A percentile compares a stretch with the other conserved stretches of the same genome.
Evolutionary conservation across 2,888 invertebrate genomes (phyloP).

Genomic region (Idaea dimidiata): DNA sequence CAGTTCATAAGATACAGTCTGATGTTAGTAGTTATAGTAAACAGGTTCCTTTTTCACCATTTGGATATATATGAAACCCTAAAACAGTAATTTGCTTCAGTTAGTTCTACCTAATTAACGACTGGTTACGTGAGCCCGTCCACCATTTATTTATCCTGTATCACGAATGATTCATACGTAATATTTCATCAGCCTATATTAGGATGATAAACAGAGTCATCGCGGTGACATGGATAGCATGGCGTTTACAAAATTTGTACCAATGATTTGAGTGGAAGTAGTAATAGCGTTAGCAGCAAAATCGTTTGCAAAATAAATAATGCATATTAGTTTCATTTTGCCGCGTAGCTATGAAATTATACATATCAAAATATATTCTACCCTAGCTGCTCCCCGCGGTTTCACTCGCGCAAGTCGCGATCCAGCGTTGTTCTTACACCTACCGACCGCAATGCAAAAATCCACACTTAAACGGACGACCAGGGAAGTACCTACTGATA

Average conservation of each 20-base stretch:
- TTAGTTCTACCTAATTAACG: background rate
- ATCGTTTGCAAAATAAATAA: background rate
- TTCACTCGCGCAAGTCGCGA: no score
- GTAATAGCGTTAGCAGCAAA: conserved; percentile 13
- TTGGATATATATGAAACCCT: no score
- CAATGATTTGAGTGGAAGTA: conserved; percentile 2
- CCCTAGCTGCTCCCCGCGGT: no score
- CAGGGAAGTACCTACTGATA: no score
- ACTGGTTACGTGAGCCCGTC: background rate
- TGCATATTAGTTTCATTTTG: background rate
- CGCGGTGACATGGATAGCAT: conserved; percentile 12
- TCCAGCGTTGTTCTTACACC: no score
- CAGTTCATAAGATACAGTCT: no score
- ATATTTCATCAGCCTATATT: conserved; percentile 20
- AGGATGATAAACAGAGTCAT: conserved; percentile 28
- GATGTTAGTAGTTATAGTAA: no score
- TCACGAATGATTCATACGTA: conserved; percentile 24
- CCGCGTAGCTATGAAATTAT: no score
- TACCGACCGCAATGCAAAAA: no score
- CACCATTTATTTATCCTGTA: conserved; percentile 13
- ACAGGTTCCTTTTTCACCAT: no score
- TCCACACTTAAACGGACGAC: no score
- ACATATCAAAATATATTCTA: no score
- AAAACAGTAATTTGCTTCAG: background rate
- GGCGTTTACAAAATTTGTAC: conserved; percentile 6